A percentile compares a stretch with the other conserved stretches of the same genome.
phyloP scores from a whole-genome alignment of 2,888 invertebrate genomes.

The Timema podura region DNA sequence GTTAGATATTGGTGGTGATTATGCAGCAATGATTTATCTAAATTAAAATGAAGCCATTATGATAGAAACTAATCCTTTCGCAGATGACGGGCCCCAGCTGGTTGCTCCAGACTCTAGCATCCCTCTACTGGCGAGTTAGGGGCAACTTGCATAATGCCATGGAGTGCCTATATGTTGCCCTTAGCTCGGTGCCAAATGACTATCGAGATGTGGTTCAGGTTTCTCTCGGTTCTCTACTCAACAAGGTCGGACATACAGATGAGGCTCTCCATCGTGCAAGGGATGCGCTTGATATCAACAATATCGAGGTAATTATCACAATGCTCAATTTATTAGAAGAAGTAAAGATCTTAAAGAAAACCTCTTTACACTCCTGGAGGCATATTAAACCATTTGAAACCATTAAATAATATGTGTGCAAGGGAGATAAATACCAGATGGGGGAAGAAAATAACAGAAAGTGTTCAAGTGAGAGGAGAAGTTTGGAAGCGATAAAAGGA shows the following conservation, averaged over 20 bases:
- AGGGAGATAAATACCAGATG: no score
- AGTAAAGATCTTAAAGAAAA: neutral
- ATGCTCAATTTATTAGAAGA: neutral
- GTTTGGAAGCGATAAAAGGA: no score
- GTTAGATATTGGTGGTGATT: neutral
- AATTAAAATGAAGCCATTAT: neutral
- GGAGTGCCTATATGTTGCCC: constrained; percentile 63
- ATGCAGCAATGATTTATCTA: neutral
- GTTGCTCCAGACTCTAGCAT: constrained; percentile 68
- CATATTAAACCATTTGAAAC: no score
- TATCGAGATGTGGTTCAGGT: constrained; percentile 64
- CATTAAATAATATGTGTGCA: no score
- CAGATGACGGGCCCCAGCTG: constrained; percentile 70
- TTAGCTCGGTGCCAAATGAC: constrained; percentile 53
- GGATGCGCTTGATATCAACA: constrained; percentile 58
- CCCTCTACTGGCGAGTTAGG: constrained; percentile 72
- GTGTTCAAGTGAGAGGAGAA: no score
- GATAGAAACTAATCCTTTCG: constrained; percentile 39
- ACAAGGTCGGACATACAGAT: constrained; percentile 61
- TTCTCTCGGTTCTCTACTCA: constrained; percentile 64
- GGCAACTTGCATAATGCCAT: constrained; percentile 64
- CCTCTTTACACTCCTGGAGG: no score
- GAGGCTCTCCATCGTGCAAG: constrained; percentile 59
- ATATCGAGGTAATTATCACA: constrained; percentile 53
- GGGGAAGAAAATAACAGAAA: no score